Conservation (phyloP, 2,113 vertebrate species). For the Phodopus roborovskii region DNA sequence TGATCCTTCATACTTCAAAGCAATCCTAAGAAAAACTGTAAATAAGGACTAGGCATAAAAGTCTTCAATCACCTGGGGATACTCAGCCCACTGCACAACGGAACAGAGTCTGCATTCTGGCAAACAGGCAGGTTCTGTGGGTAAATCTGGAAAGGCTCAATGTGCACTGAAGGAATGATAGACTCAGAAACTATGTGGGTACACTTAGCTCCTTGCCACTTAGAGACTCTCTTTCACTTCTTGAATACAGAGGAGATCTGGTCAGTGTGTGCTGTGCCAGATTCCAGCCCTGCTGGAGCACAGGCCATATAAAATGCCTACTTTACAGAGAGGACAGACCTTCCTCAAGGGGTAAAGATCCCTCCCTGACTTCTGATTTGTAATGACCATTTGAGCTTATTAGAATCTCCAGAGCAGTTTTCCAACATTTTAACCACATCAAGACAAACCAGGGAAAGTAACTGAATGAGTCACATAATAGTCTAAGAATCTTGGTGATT, state of each 20-base stretch:
- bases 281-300: rapidly evolving
- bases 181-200: conserved; percentile 82
- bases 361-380: not conserved
- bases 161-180: conserved; percentile 76
- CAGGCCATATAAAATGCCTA: not conserved
- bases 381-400: conserved; percentile 39
- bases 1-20: conserved; percentile 87
- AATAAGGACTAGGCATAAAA: conserved; percentile 87
- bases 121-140: conserved; percentile 80
- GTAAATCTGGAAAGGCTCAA: conserved; percentile 87
- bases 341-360: not conserved
- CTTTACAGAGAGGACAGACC: conserved; percentile 44
- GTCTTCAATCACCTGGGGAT: conserved; percentile 86
- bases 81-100: conserved; percentile 85
- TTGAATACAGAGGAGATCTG: conserved; percentile 80
- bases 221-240: conserved; percentile 75
- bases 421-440: conserved; percentile 58
- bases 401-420: not conserved
- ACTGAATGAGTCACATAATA: conserved; percentile 73
- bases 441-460: conserved; percentile 64
- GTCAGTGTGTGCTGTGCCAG: conserved; percentile 57
- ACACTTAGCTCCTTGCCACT: conserved; percentile 82
- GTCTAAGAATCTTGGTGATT: conserved; percentile 78
- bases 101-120: conserved; percentile 81
- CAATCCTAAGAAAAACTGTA: conserved; percentile 86